Conservation (phyloP, 1,140 invertebrate genomes). For the Conopomorpha cramerella region DNA sequence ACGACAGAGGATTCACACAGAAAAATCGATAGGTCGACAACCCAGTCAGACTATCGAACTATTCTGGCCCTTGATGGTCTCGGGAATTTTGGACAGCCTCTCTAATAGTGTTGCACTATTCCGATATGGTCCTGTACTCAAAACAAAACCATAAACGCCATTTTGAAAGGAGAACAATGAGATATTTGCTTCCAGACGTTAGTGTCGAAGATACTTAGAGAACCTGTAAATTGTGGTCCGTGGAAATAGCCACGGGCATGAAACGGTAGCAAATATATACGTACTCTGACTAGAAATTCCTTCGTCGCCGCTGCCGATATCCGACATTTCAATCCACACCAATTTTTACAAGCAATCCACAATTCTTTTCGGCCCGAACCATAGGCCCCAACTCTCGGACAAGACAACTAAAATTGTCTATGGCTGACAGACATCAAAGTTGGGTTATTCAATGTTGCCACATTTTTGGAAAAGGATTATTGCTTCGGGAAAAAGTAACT, state of each 20-base stretch:
- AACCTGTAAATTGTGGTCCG: slow-evolving; percentile 25
- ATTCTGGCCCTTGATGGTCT: slow-evolving; percentile 29
- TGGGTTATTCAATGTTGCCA: slow-evolving; percentile 23
- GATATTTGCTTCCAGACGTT: slow-evolving; percentile 51
- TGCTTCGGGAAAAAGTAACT: too few species aligned
- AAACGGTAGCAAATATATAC: slow-evolving; percentile 52
- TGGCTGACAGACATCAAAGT: slow-evolving; percentile 46
- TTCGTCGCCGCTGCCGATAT: slow-evolving; percentile 73
- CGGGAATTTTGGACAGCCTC: slow-evolving; percentile 27
- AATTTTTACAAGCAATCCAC: slow-evolving; percentile 53
- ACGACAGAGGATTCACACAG: slow-evolving; percentile 60
- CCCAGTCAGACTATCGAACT: too few species aligned
- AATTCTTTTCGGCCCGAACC: slow-evolving; percentile 52
- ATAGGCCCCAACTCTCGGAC: slow-evolving; percentile 39
- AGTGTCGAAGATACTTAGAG: slow-evolving; percentile 8
- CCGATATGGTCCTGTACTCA: slow-evolving; percentile 24
- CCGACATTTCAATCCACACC: slow-evolving; percentile 70
- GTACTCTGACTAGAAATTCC: slow-evolving; percentile 74
- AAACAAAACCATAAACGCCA: slow-evolving; percentile 51
- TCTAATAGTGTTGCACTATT: slow-evolving; percentile 22
- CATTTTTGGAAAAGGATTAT: too few species aligned
- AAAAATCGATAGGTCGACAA: slow-evolving; percentile 58
- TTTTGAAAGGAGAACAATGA: slow-evolving; percentile 62
- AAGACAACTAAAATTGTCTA: slow-evolving; percentile 51
- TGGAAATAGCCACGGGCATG: slow-evolving; percentile 17